A percentile compares a stretch with the other conserved stretches of the same genome.
Evolutionary conservation across 2,888 invertebrate species (phyloP).

Genomic region (Alloplasta piceator): DNA sequence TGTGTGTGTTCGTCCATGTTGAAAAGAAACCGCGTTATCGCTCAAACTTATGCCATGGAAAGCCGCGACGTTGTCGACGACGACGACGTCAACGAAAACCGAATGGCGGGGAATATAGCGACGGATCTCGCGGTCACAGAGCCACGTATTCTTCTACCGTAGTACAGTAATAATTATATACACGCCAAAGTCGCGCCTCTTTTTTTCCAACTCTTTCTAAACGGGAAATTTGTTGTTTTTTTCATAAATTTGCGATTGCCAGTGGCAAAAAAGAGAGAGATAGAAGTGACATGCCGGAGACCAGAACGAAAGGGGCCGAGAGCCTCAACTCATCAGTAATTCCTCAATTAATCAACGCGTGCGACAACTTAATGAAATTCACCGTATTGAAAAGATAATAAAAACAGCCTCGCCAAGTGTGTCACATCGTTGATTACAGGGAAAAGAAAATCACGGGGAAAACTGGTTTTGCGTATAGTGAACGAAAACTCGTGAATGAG

Average conservation of each 20-base stretch:
- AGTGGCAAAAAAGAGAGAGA: slow-evolving; percentile 9
- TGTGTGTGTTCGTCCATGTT: slow-evolving; percentile 7
- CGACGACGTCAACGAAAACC: slow-evolving; percentile 13
- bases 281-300: slow-evolving; percentile 33
- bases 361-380: slow-evolving; percentile 35
- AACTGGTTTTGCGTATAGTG: neutral
- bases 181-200: slow-evolving; percentile 19
- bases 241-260: slow-evolving; percentile 12
- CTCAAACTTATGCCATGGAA: slow-evolving; percentile 38
- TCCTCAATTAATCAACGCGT: slow-evolving; percentile 63
- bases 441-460: neutral
- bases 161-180: slow-evolving; percentile 44
- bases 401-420: neutral
- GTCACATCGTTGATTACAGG: slow-evolving; percentile 23
- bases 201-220: neutral
- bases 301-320: slow-evolving; percentile 18
- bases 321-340: slow-evolving; percentile 57
- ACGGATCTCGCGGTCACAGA: slow-evolving; percentile 47
- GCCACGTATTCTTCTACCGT: slow-evolving; percentile 53
- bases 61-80: slow-evolving; percentile 34
- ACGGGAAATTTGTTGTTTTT: neutral
- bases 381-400: slow-evolving; percentile 35
- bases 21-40: slow-evolving; percentile 47
- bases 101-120: slow-evolving; percentile 22
- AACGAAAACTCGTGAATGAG: neutral